Conservation (phyloP, 2,113 vertebrate species). For the Canis aureus region DNA sequence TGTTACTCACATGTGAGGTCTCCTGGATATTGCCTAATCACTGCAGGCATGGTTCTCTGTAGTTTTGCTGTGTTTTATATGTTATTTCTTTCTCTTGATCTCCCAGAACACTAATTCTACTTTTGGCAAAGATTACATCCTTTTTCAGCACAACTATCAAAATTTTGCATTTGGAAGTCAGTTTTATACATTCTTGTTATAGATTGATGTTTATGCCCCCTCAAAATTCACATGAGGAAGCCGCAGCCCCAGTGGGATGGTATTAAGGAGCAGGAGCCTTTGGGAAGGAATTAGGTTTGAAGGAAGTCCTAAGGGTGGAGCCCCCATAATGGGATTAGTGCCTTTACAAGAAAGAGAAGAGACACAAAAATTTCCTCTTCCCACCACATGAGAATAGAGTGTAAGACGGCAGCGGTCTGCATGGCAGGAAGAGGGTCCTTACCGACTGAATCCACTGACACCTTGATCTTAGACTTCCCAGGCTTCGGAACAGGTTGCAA, state of each 20-base stretch:
- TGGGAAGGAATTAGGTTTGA: neutral
- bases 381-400: neutral
- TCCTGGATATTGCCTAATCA: neutral
- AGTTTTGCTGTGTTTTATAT: neutral
- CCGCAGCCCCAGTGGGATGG: neutral
- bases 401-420: neutral
- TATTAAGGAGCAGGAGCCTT: too few species aligned
- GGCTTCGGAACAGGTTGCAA: neutral
- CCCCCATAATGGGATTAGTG: neutral
- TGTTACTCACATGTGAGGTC: neutral
- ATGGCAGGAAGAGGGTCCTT: neutral
- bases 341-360: neutral
- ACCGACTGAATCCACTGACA: neutral
- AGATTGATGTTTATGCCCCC: neutral
- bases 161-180: neutral
- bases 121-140: neutral
- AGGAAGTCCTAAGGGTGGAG: neutral
- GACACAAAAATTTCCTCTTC: neutral
- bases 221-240: neutral
- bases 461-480: neutral
- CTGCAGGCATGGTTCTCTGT: neutral
- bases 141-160: neutral
- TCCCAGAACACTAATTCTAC: neutral
- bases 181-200: neutral
- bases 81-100: neutral